Evolutionary conservation across 2,888 invertebrate species (phyloP), one percentile per base, ranked within the genome.

Genomic region (Tachina grossa): DNA sequence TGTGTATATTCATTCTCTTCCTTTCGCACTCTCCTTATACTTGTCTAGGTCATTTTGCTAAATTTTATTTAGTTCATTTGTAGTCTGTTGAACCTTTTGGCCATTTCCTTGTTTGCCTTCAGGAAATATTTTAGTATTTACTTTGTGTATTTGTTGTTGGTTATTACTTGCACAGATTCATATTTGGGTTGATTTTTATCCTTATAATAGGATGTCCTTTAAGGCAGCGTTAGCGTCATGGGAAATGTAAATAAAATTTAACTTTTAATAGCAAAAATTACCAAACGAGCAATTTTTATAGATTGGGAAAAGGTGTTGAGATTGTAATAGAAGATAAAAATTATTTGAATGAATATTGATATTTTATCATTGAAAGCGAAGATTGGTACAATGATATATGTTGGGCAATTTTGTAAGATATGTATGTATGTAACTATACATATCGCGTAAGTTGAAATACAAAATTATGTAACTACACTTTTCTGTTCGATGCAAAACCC

Each of bases 41-140:
- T 39, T 8, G n/a, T 19, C 11, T 31, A 31, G 31, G 31, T 31
- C 11, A 19, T 13, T 9, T 45, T 22, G 16, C 45, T 19, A 14
- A n/a, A 45, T 31, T 65, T 49, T 47, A 49, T 71, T 65, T 55
- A 49, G 61, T 65, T 63, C 14, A 69, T 43, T 63, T 45, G 47
- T 65, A 22, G 41, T 77, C 43, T 69, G 11, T 77, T 72, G 78
- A 49, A 57, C 65, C 74, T 53, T 74, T 59, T 82, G 72, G 51
- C 59, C 71, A 79, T 82, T 83, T 85, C 85, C 83, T 76, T 79
- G 66, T 85, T 85, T 85, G 75, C 59, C 22, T 72, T 59, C 22
- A 47, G 63, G 65, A 83, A 83, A 79, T 83, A 66, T 16, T 57
- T 79, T 85, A 79, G 55, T 79, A 14, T 83, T 79, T 41, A 11